Conservation (phyloP, 2,888 invertebrate species). For the Temnothorax unifasciatus region DNA sequence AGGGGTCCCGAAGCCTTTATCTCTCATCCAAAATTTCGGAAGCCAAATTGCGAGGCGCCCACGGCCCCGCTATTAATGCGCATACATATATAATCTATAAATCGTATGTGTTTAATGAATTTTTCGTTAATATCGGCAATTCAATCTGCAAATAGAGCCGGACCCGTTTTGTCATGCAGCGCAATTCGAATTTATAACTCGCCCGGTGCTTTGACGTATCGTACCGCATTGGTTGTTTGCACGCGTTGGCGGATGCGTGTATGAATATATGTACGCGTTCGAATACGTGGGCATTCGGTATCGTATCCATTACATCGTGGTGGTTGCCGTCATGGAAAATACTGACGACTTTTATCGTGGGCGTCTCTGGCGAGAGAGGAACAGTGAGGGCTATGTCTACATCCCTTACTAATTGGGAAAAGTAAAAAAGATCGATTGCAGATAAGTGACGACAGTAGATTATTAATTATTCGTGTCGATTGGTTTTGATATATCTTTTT, state of each 20-base stretch:
- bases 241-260: slow-evolving; percentile 51
- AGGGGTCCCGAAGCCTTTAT: slow-evolving; percentile 68
- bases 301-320: slow-evolving; percentile 47
- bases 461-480: slow-evolving; percentile 36
- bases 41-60: slow-evolving; percentile 61
- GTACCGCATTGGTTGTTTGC: slow-evolving; percentile 72
- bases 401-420: slow-evolving; percentile 36
- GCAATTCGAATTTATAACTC: slow-evolving; percentile 78
- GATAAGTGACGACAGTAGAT: neutral
- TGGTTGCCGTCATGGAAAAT: slow-evolving; percentile 54
- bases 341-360: slow-evolving; percentile 50
- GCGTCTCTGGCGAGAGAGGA: slow-evolving; percentile 20
- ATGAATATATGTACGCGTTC: slow-evolving; percentile 29
- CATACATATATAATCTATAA: slow-evolving; percentile 74
- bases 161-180: slow-evolving; percentile 66
- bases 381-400: neutral
- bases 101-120: slow-evolving; percentile 78
- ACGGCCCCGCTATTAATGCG: slow-evolving; percentile 62
- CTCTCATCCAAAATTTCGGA: slow-evolving; percentile 68
- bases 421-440: slow-evolving; percentile 37
- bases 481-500: slow-evolving; percentile 21
- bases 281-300: slow-evolving; percentile 41
- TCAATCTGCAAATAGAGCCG: slow-evolving; percentile 76
- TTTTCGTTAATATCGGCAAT: slow-evolving; percentile 79
- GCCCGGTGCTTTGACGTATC: slow-evolving; percentile 78